Evolutionary conservation across 2,113 vertebrate genomes (phyloP).

Genomic region (Eurystomus gularis): DNA sequence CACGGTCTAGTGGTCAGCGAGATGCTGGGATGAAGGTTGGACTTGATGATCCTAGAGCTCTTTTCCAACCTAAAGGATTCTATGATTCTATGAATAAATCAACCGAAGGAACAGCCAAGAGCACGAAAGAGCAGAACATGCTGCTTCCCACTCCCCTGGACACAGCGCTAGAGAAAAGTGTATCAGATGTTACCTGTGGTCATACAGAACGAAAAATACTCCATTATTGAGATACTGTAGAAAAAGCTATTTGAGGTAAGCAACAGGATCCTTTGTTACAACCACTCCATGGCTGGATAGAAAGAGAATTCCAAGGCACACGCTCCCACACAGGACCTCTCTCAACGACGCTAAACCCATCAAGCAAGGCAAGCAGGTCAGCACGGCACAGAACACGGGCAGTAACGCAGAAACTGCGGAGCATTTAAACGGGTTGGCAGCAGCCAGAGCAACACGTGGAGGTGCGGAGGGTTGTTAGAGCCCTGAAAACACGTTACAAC

Average conservation of each 20-base stretch:
- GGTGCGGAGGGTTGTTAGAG: background rate
- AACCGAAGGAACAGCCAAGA: background rate
- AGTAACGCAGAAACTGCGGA: background rate
- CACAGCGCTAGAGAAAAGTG: background rate
- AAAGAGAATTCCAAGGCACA: background rate
- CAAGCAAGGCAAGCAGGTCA: background rate
- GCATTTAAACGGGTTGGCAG: background rate
- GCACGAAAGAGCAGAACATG: background rate
- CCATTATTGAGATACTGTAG: background rate
- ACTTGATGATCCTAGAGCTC: no score
- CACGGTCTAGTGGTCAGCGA: no score
- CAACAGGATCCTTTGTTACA: background rate
- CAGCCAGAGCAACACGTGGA: background rate
- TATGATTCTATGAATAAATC: background rate
- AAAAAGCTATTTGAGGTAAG: background rate
- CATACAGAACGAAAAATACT: background rate
- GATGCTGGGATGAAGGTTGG: no score
- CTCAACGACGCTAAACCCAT: background rate
- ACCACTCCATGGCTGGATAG: background rate
- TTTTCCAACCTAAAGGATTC: no score
- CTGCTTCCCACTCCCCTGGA: background rate
- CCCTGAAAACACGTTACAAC: background rate
- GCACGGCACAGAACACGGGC: background rate
- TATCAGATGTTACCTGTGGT: background rate
- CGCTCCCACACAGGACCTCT: rapidly evolving